Evolutionary conservation across 1,140 invertebrate genomes (phyloP).

Genomic region (Danaus melanippus): DNA sequence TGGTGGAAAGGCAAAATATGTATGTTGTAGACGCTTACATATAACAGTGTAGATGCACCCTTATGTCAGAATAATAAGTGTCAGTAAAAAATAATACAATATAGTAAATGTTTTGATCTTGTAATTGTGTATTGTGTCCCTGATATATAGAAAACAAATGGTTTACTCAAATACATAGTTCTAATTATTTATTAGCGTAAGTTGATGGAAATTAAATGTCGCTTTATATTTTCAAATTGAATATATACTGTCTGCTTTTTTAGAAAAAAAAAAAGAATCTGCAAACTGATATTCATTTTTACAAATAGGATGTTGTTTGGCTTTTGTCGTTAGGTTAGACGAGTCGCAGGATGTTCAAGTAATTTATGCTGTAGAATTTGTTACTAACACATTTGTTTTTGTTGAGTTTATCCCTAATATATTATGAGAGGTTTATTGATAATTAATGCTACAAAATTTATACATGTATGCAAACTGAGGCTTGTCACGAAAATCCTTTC

Average conservation of each 20-base stretch:
- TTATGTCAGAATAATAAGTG: constrained; percentile 38
- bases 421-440: constrained; percentile 56
- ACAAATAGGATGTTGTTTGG: constrained; percentile 50
- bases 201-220: constrained; percentile 25
- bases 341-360: constrained; percentile 45
- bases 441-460: constrained; percentile 62
- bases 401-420: constrained; percentile 63
- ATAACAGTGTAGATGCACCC: constrained; percentile 58
- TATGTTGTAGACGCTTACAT: constrained; percentile 65
- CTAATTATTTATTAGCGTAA: constrained; percentile 28
- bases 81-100: constrained; percentile 48
- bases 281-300: constrained; percentile 29
- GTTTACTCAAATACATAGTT: constrained; percentile 23
- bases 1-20: constrained; percentile 43
- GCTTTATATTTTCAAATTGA: constrained; percentile 25
- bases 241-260: constrained; percentile 27
- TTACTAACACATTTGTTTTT: constrained; percentile 65
- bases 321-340: constrained; percentile 66
- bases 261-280: constrained; percentile 11
- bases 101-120: constrained; percentile 58
- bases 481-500: constrained; percentile 67
- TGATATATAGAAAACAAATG: constrained; percentile 25
- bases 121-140: constrained; percentile 57
- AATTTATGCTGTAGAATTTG: constrained; percentile 59
- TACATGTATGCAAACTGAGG: constrained; percentile 65